Evolutionary conservation across 2,113 vertebrate genomes (phyloP), one percentile per base, ranked within the genome.

Genomic region (Lophochroa leadbeateri): DNA sequence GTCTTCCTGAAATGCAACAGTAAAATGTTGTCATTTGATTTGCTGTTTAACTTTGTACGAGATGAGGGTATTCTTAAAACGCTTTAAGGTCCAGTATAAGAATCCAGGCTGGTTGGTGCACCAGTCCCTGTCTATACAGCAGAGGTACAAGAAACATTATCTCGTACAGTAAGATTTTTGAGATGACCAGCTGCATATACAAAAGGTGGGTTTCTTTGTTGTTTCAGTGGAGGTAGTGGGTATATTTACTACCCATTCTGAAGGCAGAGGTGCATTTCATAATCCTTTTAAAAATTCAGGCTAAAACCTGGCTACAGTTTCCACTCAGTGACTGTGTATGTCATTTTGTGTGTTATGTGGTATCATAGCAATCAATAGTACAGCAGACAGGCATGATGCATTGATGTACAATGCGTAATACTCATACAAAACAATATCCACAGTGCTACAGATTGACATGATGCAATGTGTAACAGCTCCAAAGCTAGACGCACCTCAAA

Each of bases 361-460:
- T 50, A 79, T 91, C 86, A 91, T 44, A 85, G 81, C 93, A 88
- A 91, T 93, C 88, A 84, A 88, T 78, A 92, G 87, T 69, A 92
- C 75, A 91, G 90, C 92, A 94, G 86, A 83, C 44, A 24, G 82
- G 69, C 44, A 28, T 1, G 39, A 65, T 61, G 94, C 89, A 92
- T 86, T 65, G 92, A 46, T 27, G 72, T 57, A 57, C 76, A 93
- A 74, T 93, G 91, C 88, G 49, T 7, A 29, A 44, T 57, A 37
- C 72, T 63, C 67, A 57, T 67, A 91, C 76, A 70, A 70, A 92
- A 93, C 84, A 83, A 71, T 50, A 80, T 83, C 91, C 93, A 86
- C 85, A 72, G 93, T 91, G 91, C 95, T 92, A 80, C 91, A 71
- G 91, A 76, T 67, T 96, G 72, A 89, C 88, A 95, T 29, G 93